Conservation (phyloP, 2,113 vertebrate genomes). For the Hyperopisus bebe region DNA sequence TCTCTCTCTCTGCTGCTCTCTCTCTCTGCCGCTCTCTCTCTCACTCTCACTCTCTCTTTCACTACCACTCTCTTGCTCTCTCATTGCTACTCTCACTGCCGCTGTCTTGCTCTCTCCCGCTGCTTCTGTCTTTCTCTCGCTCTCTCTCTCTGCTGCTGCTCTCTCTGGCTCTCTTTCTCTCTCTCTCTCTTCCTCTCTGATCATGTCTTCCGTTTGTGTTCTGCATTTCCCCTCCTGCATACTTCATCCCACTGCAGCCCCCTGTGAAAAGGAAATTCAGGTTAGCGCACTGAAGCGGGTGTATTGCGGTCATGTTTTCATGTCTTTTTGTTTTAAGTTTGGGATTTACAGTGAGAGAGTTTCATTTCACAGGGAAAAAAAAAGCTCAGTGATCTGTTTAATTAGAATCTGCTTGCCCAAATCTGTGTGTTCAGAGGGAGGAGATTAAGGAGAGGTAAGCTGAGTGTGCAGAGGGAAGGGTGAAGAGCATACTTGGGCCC, state of each 20-base stretch:
- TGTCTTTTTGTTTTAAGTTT: conserved; percentile 12
- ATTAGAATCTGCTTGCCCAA: conserved; percentile 65
- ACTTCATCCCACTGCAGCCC: conserved; percentile 30
- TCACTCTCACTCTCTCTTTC: neutral
- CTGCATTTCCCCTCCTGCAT: conserved; percentile 31
- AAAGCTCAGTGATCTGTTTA: conserved; percentile 63
- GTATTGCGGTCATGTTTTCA: conserved; percentile 36
- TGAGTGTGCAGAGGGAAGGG: conserved; percentile 41
- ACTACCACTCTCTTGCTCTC: neutral
- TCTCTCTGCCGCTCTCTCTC: neutral
- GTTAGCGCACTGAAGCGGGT: neutral
- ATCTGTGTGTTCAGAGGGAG: conserved; percentile 51
- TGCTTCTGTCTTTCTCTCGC: neutral
- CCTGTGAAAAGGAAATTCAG: neutral
- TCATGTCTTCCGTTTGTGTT: conserved; percentile 1
- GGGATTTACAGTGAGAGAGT: conserved; percentile 50
- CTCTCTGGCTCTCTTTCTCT: neutral
- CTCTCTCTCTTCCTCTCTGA: neutral
- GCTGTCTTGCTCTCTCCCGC: neutral
- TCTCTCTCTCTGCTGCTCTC: neutral
- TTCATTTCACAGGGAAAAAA: conserved; percentile 54
- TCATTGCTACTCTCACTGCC: neutral
- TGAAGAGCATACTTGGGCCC: conserved; percentile 32
- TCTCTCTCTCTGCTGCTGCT: neutral
- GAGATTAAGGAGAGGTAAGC: conserved; percentile 57